phyloP scores from a whole-genome alignment of 2,888 invertebrate species.

The Acanthosepion pharaonis region DNA sequence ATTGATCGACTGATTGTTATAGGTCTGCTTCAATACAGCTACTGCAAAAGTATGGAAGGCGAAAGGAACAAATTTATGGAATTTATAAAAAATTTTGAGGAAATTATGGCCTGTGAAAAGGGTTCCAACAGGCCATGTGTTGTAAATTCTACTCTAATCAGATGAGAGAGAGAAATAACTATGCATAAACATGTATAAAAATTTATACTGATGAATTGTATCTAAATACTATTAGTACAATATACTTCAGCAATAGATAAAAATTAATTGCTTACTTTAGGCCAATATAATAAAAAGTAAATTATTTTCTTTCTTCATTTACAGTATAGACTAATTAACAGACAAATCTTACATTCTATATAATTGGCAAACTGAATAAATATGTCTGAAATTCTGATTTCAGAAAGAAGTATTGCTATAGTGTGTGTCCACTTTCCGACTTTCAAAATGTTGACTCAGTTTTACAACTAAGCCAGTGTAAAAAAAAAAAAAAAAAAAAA shows the following conservation, averaged over 20 bases:
- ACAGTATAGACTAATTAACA: neutral
- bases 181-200: no score
- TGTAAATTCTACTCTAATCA: no score
- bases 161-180: no score
- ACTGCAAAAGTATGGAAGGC: no score
- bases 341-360: neutral
- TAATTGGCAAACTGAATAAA: slow-evolving; percentile 14
- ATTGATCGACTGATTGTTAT: no score
- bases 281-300: neutral
- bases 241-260: neutral
- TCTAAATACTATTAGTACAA: neutral
- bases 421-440: neutral
- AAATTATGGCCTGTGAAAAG: no score
- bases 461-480: neutral
- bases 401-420: neutral
- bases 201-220: no score
- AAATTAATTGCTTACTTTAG: neutral
- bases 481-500: neutral
- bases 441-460: neutral
- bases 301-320: neutral
- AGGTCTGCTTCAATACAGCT: no score
- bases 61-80: no score
- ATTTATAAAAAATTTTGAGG: no score
- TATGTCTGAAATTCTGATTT: neutral
- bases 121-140: no score